Evolutionary conservation across 1,140 invertebrate genomes (phyloP), one percentile per base, ranked within the genome.

Genomic region (Diachasma alloeum): DNA sequence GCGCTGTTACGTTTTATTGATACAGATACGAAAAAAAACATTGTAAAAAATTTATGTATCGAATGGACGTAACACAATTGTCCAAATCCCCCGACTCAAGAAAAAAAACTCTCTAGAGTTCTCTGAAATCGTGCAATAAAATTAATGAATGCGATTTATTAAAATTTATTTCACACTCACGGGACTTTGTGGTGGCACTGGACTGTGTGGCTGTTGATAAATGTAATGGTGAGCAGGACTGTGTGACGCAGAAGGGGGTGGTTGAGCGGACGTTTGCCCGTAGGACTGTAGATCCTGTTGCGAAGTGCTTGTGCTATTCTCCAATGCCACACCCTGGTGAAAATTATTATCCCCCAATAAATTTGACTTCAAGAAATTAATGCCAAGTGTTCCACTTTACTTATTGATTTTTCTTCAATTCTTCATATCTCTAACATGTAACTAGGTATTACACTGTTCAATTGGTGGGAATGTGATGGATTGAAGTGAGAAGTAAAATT

Each of bases 261-360:
- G 87, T 74, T 77, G 81, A 66, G 80, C 80, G 67, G 82, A 77
- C 78, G 85, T 86, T 80, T 88, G 87, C 67, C 84, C 81, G 76
- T 90, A 90, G 74, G 78, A 86, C 73, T 88, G 85, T 79, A 88
- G 84, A 82, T 90, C 87, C 80, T 90, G 86, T 84, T 88, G 86
- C 74, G 89, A 89, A 83, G 85, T 86, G 83, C 85, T 90, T 82
- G 87, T 87, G 85, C 87, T 91, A 84, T 92, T 93, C 81, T 94
- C 93, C 85, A 94, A 77, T 78, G 90, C 88, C 79, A 92, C 87
- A 79, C 91, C 91, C 92, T 93, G 88, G 83, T 89, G 86, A 78
- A 85, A 82, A 84, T 36, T 6, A 68, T 37, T 31, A 63, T 63
- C 48, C 48, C 17, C n/a, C 44, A 46, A n/a, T 46, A 46, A 46